Conservation (phyloP, 1,140 invertebrate species). For the Papilio xuthus region DNA sequence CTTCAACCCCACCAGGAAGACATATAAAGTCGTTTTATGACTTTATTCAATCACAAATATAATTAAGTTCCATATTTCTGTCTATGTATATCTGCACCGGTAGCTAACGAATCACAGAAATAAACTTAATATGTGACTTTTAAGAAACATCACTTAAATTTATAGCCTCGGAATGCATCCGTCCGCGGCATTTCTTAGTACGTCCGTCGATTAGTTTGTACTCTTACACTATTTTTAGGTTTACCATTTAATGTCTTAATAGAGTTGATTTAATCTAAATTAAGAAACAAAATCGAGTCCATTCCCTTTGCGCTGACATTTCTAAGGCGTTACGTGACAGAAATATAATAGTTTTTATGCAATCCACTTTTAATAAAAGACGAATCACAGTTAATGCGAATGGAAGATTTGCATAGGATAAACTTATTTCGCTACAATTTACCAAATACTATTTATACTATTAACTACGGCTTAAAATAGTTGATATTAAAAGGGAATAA, state of each 20-base stretch:
- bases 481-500: neutral
- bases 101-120: neutral
- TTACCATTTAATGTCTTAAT: slow-evolving; percentile 19
- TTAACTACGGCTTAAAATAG: neutral
- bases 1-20: neutral
- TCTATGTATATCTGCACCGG: neutral
- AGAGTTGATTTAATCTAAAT: slow-evolving; percentile 58
- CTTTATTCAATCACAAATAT: neutral
- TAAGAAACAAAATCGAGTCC: slow-evolving; percentile 74
- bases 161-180: slow-evolving; percentile 10
- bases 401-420: neutral
- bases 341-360: slow-evolving; percentile 62
- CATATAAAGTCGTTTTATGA: neutral
- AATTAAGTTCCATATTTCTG: neutral
- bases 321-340: slow-evolving; percentile 68
- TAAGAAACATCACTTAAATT: neutral
- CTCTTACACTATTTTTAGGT: slow-evolving; percentile 4
- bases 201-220: neutral
- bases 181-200: neutral
- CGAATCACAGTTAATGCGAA: neutral
- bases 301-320: slow-evolving; percentile 76
- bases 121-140: slow-evolving; percentile 7
- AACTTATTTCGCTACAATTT: neutral
- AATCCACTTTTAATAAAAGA: slow-evolving; percentile 46
- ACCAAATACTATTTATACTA: too few species aligned